A percentile compares a stretch with the other conserved stretches of the same genome.
phyloP scores from a whole-genome alignment of 2,113 vertebrate species.

The Seriola quinqueradiata region DNA sequence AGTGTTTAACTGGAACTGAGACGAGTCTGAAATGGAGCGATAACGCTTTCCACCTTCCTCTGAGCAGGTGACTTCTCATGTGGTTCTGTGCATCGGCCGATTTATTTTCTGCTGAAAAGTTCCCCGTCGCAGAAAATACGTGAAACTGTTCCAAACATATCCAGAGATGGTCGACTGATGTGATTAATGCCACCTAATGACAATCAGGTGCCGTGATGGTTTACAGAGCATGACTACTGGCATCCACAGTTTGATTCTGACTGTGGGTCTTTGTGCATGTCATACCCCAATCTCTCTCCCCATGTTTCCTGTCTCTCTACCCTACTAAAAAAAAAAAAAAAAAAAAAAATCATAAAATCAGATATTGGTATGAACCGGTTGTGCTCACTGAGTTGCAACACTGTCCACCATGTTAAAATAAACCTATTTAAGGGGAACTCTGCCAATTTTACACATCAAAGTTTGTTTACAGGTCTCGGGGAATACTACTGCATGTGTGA shows the following conservation, averaged over 20 bases:
- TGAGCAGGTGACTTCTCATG: not conserved
- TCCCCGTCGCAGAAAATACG: not conserved
- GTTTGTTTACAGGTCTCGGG: not conserved
- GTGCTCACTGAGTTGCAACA: not conserved
- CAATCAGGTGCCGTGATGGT: not conserved
- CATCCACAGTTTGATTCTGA: no score
- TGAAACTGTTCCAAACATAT: not conserved
- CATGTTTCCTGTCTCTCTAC: not conserved
- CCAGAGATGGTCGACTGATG: not conserved
- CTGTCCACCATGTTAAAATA: no score
- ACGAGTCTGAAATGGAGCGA: slow-evolving; percentile 1
- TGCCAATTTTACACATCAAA: not conserved
- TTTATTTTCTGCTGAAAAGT: not conserved
- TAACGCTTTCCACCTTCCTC: slow-evolving; percentile 1
- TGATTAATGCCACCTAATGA: not conserved
- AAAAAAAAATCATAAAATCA: not conserved
- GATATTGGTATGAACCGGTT: not conserved
- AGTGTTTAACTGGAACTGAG: slow-evolving; percentile 16
- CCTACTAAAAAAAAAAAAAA: no score
- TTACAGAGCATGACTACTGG: not conserved
- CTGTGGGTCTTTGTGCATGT: not conserved
- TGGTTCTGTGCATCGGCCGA: not conserved
- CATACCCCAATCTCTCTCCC: not conserved
- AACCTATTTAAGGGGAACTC: not conserved
- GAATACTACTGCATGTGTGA: not conserved